These are phyloP conservation scores for Ciona savignyi DNA, from an alignment of 23 tunicate genomes.

Conservation along the genomic window DNA sequence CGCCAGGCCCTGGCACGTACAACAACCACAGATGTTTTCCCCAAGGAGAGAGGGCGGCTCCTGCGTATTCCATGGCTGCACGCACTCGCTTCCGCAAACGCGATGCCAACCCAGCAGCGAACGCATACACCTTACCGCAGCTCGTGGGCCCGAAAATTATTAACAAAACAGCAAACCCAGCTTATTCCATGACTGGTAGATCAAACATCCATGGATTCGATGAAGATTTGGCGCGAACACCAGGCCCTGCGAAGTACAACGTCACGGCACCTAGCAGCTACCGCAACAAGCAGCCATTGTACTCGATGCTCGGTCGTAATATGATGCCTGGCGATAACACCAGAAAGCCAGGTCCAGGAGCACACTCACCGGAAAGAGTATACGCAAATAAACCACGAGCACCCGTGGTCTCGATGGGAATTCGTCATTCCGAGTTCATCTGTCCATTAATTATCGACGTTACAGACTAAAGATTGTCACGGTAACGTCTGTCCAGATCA, in stretches of 20 bases:
- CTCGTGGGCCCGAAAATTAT: constrained; percentile 25
- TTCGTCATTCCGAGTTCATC: constrained; percentile 81
- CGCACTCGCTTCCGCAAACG: constrained; percentile 38
- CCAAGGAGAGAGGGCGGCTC: constrained; percentile 42
- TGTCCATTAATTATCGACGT: constrained; percentile 87
- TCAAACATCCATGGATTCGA: constrained; percentile 36
- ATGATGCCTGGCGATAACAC: constrained; percentile 73
- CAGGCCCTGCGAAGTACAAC: constrained; percentile 71
- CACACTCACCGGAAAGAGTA: constrained; percentile 60
- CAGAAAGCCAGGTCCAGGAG: constrained; percentile 83
- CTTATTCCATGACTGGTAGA: constrained; percentile 34
- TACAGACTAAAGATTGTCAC: constrained; percentile 53
- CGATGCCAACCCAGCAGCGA: constrained; percentile 50
- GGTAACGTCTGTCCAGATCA: too few species aligned
- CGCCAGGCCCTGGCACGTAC: constrained; percentile 74
- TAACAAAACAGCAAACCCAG: constrained; percentile 43
- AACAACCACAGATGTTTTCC: constrained; percentile 32
- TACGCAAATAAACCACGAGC: constrained; percentile 17
- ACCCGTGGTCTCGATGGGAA: constrained; percentile 45
- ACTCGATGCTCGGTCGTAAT: constrained; percentile 47
- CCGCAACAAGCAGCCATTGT: constrained; percentile 41
- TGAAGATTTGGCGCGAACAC: constrained; percentile 73
- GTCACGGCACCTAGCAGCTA: constrained; percentile 19
- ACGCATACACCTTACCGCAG: constrained; percentile 31
- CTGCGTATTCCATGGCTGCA: constrained; percentile 50